Conservation (phyloP, 2,113 vertebrate genomes). For the Strix aluco region DNA sequence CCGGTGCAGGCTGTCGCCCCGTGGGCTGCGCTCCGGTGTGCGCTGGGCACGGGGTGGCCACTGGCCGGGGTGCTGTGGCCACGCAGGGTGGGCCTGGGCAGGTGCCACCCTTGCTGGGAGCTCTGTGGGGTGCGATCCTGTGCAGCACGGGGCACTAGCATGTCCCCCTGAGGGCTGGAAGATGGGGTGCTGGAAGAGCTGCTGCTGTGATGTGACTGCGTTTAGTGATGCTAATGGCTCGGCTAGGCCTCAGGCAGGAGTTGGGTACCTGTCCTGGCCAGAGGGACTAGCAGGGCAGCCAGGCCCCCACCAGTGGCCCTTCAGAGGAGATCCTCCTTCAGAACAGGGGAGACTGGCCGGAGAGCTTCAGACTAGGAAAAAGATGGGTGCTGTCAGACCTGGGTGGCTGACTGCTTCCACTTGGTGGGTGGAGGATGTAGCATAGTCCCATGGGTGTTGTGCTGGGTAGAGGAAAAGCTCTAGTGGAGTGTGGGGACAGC, state of each 20-base stretch:
- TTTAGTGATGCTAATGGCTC: background rate
- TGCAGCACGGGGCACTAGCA: accelerated
- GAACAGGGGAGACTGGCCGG: background rate
- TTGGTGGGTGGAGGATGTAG: background rate
- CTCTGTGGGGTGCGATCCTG: accelerated
- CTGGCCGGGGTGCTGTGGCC: background rate
- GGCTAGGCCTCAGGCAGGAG: background rate
- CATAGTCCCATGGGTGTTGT: accelerated
- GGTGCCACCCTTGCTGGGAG: background rate
- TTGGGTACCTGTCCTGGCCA: background rate
- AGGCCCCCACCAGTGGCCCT: background rate
- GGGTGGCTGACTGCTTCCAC: background rate
- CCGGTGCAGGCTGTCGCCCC: background rate
- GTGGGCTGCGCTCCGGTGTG: accelerated
- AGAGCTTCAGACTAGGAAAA: background rate
- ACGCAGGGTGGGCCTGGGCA: accelerated
- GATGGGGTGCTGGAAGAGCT: background rate
- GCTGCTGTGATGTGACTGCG: accelerated
- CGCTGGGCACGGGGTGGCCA: background rate
- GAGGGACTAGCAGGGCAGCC: no score
- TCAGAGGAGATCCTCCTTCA: background rate
- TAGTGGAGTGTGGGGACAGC: background rate
- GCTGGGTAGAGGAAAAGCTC: background rate
- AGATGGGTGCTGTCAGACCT: accelerated
- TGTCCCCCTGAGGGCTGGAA: no score